Evolutionary conservation across 2,888 invertebrate species (phyloP), one percentile per base, ranked within the genome.

Genomic region (Dromius quadrimaculatus): DNA sequence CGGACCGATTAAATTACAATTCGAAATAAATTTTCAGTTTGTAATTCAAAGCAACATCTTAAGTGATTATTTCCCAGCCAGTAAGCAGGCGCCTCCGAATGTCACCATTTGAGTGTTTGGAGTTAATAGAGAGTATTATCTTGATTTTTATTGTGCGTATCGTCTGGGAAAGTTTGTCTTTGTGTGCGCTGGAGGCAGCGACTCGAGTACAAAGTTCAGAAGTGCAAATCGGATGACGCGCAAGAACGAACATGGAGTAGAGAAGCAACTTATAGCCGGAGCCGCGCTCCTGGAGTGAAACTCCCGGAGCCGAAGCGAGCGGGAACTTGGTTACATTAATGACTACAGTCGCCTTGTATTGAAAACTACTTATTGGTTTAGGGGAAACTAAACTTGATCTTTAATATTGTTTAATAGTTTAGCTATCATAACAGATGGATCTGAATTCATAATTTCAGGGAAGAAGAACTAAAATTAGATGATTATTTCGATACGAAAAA

Each of bases 311-410:
- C 41, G 13, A 11, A 36, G 36, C 4, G n/a, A 45, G n/a, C n/a
- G 23, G 50, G 50, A 54, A 54, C 50, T 54, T 59, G 66, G 54
- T 57, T 68, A 50, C 68, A 68, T 68, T 68, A 68, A 68, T 68
- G 38, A 68, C 45, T 57, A 36, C 34, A n/a, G 43, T 5, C 43
- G 45, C 28, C 73, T 73, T 73, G 74, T 77, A 78, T 77, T 76
- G 76, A 76, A 77, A 76, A 78, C 75, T 77, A 76, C 76, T 78
- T 76, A 78, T 79, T 77, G 77, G 77, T 78, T 79, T 79, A 78
- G 78, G 74, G 73, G 28, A 36, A 36, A 36, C 36, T 1, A 36
- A 36, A 36, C 36, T 36, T 36, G 36, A 9, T 9, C 32, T 36
- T 6, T 11, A n/a, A n/a, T n/a, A n/a, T n/a, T n/a, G n/a, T n/a